A percentile compares a stretch with the other conserved stretches of the same genome.
Conservation (phyloP, 2,888 invertebrate genomes). For the Apantesis nais region DNA sequence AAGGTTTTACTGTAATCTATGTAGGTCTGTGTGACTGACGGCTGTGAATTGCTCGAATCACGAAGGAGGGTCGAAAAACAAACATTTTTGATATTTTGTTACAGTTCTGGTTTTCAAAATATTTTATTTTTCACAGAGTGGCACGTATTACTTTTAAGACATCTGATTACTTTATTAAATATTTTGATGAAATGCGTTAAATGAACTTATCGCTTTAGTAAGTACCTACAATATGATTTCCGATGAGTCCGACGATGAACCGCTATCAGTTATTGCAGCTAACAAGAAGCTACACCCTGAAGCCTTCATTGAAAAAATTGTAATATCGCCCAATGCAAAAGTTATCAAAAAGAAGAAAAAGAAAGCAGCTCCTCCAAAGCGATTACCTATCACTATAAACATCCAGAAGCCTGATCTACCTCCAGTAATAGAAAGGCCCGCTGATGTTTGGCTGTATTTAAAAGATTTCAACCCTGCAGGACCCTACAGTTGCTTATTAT, state of each 20-base stretch:
- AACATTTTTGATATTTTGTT: background rate
- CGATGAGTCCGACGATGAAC: constrained; percentile 81
- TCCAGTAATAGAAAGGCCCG: constrained; percentile 68
- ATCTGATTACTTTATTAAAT: background rate
- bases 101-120: background rate
- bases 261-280: constrained; percentile 71
- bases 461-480: constrained; percentile 78
- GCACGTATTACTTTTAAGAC: background rate
- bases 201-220: background rate
- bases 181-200: background rate
- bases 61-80: background rate
- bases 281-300: constrained; percentile 63
- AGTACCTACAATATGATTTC: constrained; percentile 44
- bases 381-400: constrained; percentile 51
- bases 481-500: constrained; percentile 79
- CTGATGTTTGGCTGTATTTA: constrained; percentile 81
- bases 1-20: too few relatives aligned
- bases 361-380: constrained; percentile 43
- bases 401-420: constrained; percentile 46
- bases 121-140: background rate
- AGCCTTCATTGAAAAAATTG: constrained; percentile 33
- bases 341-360: constrained; percentile 57
- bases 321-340: constrained; percentile 3
- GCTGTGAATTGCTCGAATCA: background rate
- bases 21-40: background rate